Percentiles rank a stretch among this genome's conserved stretches.
phyloP scores from a whole-genome alignment of 2,888 invertebrate species.

The Microctonus hyperodae region DNA sequence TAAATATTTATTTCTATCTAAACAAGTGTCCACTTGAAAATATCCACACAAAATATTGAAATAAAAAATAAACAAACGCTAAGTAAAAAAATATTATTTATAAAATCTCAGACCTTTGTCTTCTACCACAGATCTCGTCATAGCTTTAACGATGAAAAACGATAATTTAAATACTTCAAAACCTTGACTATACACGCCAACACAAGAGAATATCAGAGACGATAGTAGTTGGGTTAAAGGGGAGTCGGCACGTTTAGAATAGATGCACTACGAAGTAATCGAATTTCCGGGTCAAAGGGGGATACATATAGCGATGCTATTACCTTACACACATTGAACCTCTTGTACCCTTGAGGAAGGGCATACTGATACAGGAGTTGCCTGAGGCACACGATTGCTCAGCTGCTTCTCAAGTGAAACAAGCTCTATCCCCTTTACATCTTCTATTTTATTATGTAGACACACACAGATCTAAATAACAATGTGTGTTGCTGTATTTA shows the following conservation, averaged over 20 bases:
- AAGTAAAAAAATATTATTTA: neutral
- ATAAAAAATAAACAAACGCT: too few species aligned
- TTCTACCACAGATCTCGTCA: neutral
- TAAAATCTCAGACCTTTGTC: neutral
- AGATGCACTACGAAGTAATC: conserved; percentile 54
- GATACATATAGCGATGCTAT: conserved; percentile 46
- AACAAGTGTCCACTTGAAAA: neutral
- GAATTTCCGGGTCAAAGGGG: conserved; percentile 56
- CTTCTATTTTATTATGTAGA: conserved; percentile 8
- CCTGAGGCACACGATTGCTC: neutral
- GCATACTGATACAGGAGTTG: conserved; percentile 8
- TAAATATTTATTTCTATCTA: conserved; percentile 10
- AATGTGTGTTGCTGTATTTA: neutral
- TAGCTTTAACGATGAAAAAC: neutral
- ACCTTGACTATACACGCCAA: neutral
- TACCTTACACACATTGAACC: conserved; percentile 47
- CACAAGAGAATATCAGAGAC: neutral
- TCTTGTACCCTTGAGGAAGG: conserved; percentile 9
- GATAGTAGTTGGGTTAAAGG: neutral
- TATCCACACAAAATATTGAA: too few species aligned
- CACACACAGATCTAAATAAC: neutral
- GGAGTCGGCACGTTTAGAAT: conserved; percentile 34
- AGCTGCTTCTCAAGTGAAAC: neutral
- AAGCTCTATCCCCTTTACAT: neutral
- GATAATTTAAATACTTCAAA: conserved; percentile 19